Conservation (phyloP, 1,140 invertebrate genomes). For the Acromyrmex charruanus region DNA sequence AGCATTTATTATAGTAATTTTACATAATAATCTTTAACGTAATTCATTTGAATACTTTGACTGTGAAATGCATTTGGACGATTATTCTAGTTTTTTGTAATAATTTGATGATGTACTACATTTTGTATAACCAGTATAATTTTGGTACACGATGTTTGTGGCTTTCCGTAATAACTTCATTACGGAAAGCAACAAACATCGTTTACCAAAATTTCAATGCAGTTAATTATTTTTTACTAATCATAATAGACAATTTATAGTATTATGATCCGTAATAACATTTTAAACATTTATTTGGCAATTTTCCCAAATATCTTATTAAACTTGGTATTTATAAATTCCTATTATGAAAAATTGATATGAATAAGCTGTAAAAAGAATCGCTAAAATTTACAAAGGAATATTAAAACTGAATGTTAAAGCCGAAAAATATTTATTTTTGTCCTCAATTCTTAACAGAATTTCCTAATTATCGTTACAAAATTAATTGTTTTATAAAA, state of each 20-base stretch:
- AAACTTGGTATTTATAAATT: neutral
- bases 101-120: neutral
- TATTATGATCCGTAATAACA: neutral
- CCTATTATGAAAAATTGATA: neutral
- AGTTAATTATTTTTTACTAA: neutral
- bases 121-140: neutral
- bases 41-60: neutral
- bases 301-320: conserved; percentile 3
- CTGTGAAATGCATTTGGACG: neutral
- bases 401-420: neutral
- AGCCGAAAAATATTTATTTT: neutral
- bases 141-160: neutral
- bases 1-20: neutral
- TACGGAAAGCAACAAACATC: neutral
- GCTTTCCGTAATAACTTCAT: too few species aligned
- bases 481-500: conserved; percentile 11
- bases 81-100: neutral
- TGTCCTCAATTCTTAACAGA: neutral
- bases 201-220: neutral
- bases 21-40: conserved; percentile 5
- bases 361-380: neutral
- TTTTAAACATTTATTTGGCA: neutral
- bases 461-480: neutral
- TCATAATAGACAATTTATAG: neutral
- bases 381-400: neutral